Evolutionary conservation across 2,888 invertebrate species (phyloP).

Genomic region (Pardosa pseudoannulata): DNA sequence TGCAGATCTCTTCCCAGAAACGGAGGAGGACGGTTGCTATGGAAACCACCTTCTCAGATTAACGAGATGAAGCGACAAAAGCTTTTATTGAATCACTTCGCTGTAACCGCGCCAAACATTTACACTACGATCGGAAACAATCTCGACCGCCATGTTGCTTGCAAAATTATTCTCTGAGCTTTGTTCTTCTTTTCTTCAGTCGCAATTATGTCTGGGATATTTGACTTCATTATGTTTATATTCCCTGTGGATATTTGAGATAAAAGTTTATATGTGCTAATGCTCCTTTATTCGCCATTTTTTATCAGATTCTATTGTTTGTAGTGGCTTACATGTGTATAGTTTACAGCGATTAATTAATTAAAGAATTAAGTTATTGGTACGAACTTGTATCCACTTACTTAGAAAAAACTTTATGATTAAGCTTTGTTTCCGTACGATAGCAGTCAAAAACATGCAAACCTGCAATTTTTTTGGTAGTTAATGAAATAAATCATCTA

Average conservation of each 20-base stretch:
- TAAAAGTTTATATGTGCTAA: slow-evolving; percentile 11
- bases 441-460: too few relatives aligned
- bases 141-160: slow-evolving; percentile 35
- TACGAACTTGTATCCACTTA: background rate
- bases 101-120: slow-evolving; percentile 59
- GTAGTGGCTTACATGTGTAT: background rate
- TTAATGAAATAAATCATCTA: too few relatives aligned
- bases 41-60: slow-evolving; percentile 54
- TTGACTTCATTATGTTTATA: slow-evolving; percentile 13
- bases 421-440: too few relatives aligned
- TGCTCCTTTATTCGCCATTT: slow-evolving; percentile 6
- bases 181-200: background rate
- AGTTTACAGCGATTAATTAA: background rate
- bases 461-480: too few relatives aligned
- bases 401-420: too few relatives aligned
- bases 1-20: slow-evolving; percentile 5
- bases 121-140: slow-evolving; percentile 49
- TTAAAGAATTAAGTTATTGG: background rate
- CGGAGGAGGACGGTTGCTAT: slow-evolving; percentile 34
- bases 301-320: background rate
- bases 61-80: slow-evolving; percentile 66
- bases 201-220: slow-evolving; percentile 3
- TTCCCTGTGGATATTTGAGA: slow-evolving; percentile 15
- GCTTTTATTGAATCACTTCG: slow-evolving; percentile 68
- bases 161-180: background rate